Percentiles rank a stretch among this genome's conserved stretches.
Evolutionary conservation across 2,797 vertebrate genomes (phyloP).

Genomic region (Anguilla megastoma): DNA sequence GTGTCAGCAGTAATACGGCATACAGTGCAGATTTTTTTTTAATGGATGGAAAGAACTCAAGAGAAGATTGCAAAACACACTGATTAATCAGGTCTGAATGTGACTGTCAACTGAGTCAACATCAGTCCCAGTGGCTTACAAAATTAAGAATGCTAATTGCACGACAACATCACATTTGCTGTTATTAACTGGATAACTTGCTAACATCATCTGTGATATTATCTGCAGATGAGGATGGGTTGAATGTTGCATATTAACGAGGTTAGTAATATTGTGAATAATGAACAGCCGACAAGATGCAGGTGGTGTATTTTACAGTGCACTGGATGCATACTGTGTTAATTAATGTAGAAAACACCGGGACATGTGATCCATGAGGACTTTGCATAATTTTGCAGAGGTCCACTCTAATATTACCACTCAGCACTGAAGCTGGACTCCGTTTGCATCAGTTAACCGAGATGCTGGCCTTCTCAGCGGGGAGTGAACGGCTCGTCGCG

Average conservation of each 20-base stretch:
- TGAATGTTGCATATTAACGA: not conserved
- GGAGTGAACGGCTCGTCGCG: no score
- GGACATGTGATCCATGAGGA: not conserved
- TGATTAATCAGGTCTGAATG: not conserved
- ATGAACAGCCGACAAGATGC: not conserved
- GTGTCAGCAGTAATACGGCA: not conserved
- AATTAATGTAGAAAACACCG: not conserved
- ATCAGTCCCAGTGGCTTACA: not conserved
- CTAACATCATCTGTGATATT: not conserved
- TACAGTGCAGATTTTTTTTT: not conserved
- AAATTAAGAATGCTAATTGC: not conserved
- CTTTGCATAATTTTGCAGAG: not conserved
- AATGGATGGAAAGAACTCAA: not conserved
- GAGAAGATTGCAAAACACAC: not conserved
- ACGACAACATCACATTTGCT: not conserved
- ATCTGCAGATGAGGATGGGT: not conserved
- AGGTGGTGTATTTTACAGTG: not conserved
- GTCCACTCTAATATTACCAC: not conserved
- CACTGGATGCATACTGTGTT: not conserved
- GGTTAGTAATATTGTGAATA: not conserved
- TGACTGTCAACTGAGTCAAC: not conserved
- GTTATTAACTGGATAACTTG: not conserved
- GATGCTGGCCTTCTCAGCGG: no score
- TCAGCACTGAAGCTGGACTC: not conserved
- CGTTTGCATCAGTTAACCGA: no score